Conservation (phyloP, 2,113 vertebrate genomes). For the Anolis carolinensis region DNA sequence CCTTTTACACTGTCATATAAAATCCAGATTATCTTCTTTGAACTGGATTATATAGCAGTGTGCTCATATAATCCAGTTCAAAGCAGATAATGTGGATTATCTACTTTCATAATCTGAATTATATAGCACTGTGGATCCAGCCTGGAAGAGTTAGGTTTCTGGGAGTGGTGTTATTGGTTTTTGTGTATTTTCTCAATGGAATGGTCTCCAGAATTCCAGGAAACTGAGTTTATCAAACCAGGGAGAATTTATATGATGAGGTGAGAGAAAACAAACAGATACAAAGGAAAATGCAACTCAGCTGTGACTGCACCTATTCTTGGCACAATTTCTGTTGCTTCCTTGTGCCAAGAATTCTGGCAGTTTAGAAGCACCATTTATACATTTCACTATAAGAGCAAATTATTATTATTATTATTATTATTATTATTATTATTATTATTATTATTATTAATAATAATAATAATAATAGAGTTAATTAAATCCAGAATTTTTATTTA, state of each 20-base stretch:
- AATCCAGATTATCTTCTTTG: too few species aligned
- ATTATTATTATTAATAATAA: too few species aligned
- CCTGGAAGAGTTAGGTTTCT: background rate
- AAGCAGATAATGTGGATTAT: too few species aligned
- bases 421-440: too few species aligned
- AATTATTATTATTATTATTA: too few species aligned
- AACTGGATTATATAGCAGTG: too few species aligned
- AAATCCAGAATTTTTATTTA: too few species aligned
- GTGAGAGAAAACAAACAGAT: constrained; percentile 6
- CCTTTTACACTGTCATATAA: too few species aligned
- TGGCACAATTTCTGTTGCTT: background rate
- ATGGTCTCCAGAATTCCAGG: background rate
- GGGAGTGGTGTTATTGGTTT: background rate
- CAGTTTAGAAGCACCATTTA: background rate
- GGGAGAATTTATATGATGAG: background rate
- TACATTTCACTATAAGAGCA: background rate
- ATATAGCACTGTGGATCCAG: too few species aligned
- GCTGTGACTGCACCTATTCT: background rate
- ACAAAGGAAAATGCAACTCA: background rate
- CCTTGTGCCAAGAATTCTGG: background rate
- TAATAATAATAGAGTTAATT: too few species aligned
- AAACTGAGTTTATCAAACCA: background rate
- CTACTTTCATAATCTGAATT: too few species aligned
- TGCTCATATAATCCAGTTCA: too few species aligned
- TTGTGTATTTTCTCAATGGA: background rate